Evolutionary conservation across 2,888 invertebrate genomes (phyloP), one percentile per base, ranked within the genome.

Genomic region (Zygothrica quintamaculata): DNA sequence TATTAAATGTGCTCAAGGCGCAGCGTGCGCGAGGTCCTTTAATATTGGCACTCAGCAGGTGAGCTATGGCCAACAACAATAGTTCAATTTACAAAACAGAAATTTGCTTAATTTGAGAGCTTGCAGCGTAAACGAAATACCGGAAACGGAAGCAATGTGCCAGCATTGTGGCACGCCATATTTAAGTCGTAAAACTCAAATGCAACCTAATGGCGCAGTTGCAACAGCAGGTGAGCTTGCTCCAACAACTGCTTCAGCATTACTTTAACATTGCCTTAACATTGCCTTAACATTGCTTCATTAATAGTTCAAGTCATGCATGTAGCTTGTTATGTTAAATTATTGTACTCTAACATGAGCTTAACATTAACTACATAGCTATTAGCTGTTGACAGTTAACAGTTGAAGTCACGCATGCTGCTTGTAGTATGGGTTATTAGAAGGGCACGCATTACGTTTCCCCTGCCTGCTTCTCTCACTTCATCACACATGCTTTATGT

Each of bases 41-140:
- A 13, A 84, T 89, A 70, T 72, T 89, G 58, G 89, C 89, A 47
- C 70, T 89, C 55, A 90, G 86, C 78, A 89, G 90, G 89, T 90
- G 64, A 87, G 87, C 68, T 3, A 7, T n/a, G 29, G 9, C 12
- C 9, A 43, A 7, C 11, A 37, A 1, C 8, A 46, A 8, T 31
- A 40, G 5, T 9, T 6, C 1, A 22, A 3, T 22, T 22, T 22
- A 39, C 22, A 18, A 29, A 1, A 33, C n/a, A n/a, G n/a, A 12
- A 56, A 40, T 15, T 52, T 56, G 47, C 47, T 29, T 51, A 37
- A 72, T 55, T 55, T 50, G 26, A 43, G 52, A 15, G 36, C 36
- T 61, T 71, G 15, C 51, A 74, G 65, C 53, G 31, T 51, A 52
- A 33, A 44, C 8, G 34, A 31, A 26, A 31, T 33, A 26, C 33